Conservation (phyloP, 1,140 invertebrate genomes). For the Schmidtea mediterranea region DNA sequence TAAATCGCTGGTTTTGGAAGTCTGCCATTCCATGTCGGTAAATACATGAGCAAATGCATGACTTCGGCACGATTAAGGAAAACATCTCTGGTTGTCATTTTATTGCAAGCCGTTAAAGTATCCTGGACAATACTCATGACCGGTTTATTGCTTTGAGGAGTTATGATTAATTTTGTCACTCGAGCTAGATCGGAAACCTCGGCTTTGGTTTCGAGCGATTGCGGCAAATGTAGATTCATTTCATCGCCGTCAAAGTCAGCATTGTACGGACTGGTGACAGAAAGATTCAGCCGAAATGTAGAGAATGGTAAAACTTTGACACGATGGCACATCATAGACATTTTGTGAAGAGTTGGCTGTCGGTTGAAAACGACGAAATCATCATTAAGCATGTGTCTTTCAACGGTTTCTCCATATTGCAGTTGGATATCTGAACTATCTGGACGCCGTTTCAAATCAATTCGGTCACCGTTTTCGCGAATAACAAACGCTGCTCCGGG, state of each 20-base stretch:
- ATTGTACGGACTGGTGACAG: conserved; percentile 94
- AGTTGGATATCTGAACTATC: conserved; percentile 90
- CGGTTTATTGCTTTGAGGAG: conserved; percentile 31
- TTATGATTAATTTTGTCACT: conserved; percentile 88
- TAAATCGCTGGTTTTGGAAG: conserved; percentile 89
- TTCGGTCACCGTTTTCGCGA: conserved; percentile 84
- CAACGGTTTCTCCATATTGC: conserved; percentile 86
- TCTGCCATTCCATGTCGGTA: conserved; percentile 95
- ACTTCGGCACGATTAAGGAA: conserved; percentile 74
- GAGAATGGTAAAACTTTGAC: conserved; percentile 88
- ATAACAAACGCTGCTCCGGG: conserved; percentile 98
- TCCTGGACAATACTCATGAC: conserved; percentile 99
- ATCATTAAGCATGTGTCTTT: conserved; percentile 83
- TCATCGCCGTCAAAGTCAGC: conserved; percentile 99
- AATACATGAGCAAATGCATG: conserved; percentile 93
- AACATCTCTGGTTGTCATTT: conserved; percentile 97
- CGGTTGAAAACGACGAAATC: conserved; percentile 97
- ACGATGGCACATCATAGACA: conserved; percentile 99
- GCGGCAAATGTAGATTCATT: conserved; percentile 97
- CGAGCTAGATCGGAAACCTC: conserved; percentile 93
- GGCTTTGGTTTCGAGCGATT: conserved; percentile 89
- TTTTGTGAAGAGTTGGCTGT: conserved; percentile 95
- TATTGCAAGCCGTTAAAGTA: conserved; percentile 81
- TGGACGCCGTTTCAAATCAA: conserved; percentile 88
- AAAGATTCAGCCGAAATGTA: conserved; percentile 77